phyloP scores from a whole-genome alignment of 2,797 vertebrate species.

The Psittacula derbiana region DNA sequence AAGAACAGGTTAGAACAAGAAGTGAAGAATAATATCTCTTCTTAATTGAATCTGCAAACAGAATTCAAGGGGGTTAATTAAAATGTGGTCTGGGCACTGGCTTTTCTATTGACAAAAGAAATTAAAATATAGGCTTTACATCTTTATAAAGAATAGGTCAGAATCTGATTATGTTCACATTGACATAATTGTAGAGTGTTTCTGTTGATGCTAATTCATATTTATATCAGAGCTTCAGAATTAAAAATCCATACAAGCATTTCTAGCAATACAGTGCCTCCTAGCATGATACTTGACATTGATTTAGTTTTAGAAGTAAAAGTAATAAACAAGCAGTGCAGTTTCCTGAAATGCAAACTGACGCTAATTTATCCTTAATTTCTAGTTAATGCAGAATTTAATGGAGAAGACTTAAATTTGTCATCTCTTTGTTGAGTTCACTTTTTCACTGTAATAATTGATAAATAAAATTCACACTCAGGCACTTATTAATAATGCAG shows the following conservation, averaged over 20 bases:
- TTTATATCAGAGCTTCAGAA: not conserved
- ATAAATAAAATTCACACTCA: slow-evolving; percentile 1
- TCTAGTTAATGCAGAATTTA: not conserved
- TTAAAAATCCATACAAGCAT: not conserved
- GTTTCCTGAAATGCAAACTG: not conserved
- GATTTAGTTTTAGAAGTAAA: not conserved
- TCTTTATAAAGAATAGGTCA: slow-evolving; percentile 24
- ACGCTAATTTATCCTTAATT: not conserved
- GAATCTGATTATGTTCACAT: not conserved
- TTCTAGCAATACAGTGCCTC: not conserved
- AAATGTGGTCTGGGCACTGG: not conserved
- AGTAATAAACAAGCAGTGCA: not conserved
- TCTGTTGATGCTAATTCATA: slow-evolving; percentile 8
- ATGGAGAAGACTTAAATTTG: not conserved
- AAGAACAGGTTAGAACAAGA: slow-evolving; percentile 3
- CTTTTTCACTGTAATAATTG: not conserved
- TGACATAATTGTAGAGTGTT: not conserved
- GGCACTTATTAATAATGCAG: not conserved
- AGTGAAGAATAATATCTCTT: not conserved
- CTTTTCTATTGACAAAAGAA: slow-evolving; percentile 33
- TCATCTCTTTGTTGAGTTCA: not conserved
- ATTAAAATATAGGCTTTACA: not conserved
- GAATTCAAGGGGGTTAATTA: not conserved
- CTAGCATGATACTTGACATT: not conserved
- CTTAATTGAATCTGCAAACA: slow-evolving; percentile 12